Conservation (phyloP, 2,113 vertebrate genomes). For the Prochilodus magdalenae region DNA sequence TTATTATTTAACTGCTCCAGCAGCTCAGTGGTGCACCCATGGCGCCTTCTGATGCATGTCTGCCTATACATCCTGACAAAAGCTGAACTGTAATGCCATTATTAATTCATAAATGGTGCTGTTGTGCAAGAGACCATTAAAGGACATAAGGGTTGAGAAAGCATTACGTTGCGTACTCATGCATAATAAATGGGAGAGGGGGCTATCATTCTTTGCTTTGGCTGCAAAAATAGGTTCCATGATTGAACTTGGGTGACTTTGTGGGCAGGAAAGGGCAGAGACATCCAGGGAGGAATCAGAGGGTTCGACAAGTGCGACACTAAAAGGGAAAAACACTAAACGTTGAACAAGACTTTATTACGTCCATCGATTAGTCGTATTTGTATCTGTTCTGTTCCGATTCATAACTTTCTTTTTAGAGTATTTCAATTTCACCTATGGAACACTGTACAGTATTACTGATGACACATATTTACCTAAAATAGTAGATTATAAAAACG, state of each 20-base stretch:
- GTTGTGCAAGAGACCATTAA: conserved; percentile 55
- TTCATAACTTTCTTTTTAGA: too few species aligned
- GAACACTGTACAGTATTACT: too few species aligned
- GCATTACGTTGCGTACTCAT: conserved; percentile 55
- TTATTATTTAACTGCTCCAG: not conserved
- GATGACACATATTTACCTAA: too few species aligned
- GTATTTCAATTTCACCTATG: too few species aligned
- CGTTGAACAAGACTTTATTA: too few species aligned
- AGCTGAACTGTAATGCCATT: conserved; percentile 41
- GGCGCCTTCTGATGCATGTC: conserved; percentile 21
- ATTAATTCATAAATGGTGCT: conserved; percentile 51
- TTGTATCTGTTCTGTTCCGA: too few species aligned
- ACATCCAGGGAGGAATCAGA: not conserved
- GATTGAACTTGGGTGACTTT: conserved; percentile 39
- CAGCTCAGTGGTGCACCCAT: not conserved
- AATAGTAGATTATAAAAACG: too few species aligned
- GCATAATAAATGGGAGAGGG: conserved; percentile 52
- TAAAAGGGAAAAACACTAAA: not conserved
- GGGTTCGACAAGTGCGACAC: not conserved
- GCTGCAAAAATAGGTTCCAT: conserved; percentile 51
- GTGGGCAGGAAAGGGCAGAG: conserved; percentile 18
- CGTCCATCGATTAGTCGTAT: too few species aligned
- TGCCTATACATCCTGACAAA: conserved; percentile 12
- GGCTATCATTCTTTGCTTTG: conserved; percentile 46
- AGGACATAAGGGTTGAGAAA: conserved; percentile 48